These are phyloP conservation scores for Sebastes flavidus DNA, from an alignment of 2,797 vertebrate species.

Conservation along the genomic window DNA sequence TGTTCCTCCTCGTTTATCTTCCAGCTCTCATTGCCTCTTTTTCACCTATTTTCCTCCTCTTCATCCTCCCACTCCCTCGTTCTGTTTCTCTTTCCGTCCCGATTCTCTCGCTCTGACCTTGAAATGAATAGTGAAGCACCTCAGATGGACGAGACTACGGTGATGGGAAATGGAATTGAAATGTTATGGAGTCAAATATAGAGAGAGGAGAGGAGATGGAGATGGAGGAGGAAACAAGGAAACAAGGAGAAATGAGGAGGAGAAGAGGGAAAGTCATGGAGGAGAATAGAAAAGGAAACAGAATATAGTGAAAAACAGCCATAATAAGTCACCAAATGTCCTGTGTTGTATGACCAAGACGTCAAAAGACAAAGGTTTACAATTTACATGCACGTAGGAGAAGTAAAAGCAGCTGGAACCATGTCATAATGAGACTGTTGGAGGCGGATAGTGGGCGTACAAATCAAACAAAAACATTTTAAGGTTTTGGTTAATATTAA, in stretches of 20 bases:
- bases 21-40: background rate
- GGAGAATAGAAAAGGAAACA: background rate
- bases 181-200: slow-evolving; percentile 27
- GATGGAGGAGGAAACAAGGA: background rate
- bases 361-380: background rate
- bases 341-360: background rate
- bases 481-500: no score
- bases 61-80: background rate
- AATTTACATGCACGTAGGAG: background rate
- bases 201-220: background rate
- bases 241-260: background rate
- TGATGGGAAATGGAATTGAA: slow-evolving; percentile 52
- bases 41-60: background rate
- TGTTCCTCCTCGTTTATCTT: background rate
- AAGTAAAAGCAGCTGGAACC: no score
- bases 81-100: background rate
- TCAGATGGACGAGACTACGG: background rate
- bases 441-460: no score
- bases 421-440: no score
- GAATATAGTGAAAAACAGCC: background rate
- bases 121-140: slow-evolving; percentile 33
- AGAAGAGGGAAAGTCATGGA: background rate
- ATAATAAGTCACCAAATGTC: background rate
- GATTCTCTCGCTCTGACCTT: slow-evolving; percentile 26
- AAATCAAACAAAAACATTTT: no score